Base-by-base conservation (phyloP, 2,113 vertebrate genomes). In the Eupsittula cactorum region DNA sequence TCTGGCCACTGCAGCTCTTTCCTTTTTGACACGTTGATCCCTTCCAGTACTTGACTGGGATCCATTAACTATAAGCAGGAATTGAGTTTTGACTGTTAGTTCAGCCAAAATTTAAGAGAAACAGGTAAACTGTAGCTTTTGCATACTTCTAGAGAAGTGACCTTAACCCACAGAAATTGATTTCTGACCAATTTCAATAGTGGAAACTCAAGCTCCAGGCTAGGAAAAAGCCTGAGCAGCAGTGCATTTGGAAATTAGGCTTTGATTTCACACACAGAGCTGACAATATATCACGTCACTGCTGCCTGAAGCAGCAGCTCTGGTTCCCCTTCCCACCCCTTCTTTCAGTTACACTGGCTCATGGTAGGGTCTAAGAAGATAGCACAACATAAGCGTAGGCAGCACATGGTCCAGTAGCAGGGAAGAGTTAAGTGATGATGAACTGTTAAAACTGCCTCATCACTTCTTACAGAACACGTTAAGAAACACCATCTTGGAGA, bases 1-100 rank as follows among this genome's bases (percentile, higher is more conserved):
- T 99, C 99, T 84, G 99, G 99, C 99, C 99, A 99, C 98, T 99
- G 99, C 96, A 99, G 98, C 97, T 99, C 99, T 95, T 99, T 99
- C 92, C 99, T 98, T 98, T 99, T 99, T 31, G 99, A 99, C 86
- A 99, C 80, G 97, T 99, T 99, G 95, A 99, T 99, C 95, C 97
- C 98, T 97, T 99, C 99, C 98, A 99, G 98, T 95, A 99, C 98
- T 95, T 99, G 99, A 98, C 98, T 98, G 76, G 98, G 98, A 94
- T 99, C 99, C 95, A 99, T 98, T 78, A 90, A 81, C 82, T 91
- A 92, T n/a, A 97, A 96, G 95, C 21, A 97, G 93, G 92, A 78
- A 97, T 68, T 91, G 63, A 91, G 83, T 94, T 96, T 91, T 69
- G 88, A 96, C 94, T 96, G 83, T 96, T 96, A 96, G 92, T 79